Percentiles rank a stretch among this genome's conserved stretches.
Evolutionary conservation across 2,113 vertebrate genomes (phyloP).

Genomic region (Buteo buteo): DNA sequence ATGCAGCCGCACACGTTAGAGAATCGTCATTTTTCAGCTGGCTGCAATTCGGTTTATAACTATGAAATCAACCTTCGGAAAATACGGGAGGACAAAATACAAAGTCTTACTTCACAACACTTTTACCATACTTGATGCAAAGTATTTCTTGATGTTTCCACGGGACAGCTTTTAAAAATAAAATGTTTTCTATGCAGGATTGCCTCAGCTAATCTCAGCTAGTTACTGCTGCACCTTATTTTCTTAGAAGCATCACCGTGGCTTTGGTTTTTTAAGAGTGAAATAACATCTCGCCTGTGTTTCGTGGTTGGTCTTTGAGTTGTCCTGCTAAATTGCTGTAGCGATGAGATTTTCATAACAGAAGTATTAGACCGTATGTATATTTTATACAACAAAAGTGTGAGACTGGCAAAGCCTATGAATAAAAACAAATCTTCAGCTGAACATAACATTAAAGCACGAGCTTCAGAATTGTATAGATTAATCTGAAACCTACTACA

Average conservation of each 20-base stretch:
- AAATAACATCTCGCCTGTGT: accelerated
- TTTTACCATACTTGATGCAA: accelerated
- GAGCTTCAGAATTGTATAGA: background rate
- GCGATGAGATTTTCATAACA: background rate
- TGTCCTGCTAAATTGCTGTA: background rate
- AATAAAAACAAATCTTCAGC: background rate
- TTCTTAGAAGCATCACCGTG: background rate
- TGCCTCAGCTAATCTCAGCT: background rate
- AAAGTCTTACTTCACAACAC: background rate
- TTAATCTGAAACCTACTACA: background rate
- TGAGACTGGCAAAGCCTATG: background rate
- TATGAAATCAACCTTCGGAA: background rate
- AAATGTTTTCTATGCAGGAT: accelerated
- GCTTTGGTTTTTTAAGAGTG: background rate
- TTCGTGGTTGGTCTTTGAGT: background rate
- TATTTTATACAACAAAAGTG: background rate
- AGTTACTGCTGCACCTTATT: background rate
- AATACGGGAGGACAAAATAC: background rate
- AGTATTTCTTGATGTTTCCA: background rate
- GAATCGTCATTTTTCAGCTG: background rate
- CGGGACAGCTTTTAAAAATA: background rate
- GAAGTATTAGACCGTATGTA: background rate
- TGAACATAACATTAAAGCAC: background rate
- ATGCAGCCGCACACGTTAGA: accelerated
- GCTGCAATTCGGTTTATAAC: accelerated